Evolutionary conservation across 1,140 invertebrate species (phyloP), one percentile per base, ranked within the genome.

Genomic region (Polypedilum pembai): DNA sequence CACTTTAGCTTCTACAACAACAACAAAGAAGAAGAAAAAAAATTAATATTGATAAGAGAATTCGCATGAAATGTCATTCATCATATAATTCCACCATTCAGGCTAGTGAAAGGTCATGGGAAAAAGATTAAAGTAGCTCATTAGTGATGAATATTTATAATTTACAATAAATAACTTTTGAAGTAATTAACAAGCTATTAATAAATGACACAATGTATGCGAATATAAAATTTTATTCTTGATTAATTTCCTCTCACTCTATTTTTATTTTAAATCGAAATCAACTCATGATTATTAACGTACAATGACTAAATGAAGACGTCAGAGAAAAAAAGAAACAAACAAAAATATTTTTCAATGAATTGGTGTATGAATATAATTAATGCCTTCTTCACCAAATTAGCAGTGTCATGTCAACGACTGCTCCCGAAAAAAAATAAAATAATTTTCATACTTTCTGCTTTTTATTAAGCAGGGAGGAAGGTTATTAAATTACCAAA

Each of bases 281-380:
- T 33, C 24, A 33, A 33, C 24, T 5, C 5, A 33, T 33, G 24
- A 33, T 33, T 33, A 33, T 33, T 33, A 33, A 33, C 24, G 5
- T 3, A 33, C 5, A 5, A 33, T 33, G 24, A 33, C 24, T 33
- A 33, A 33, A 33, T 33, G 24, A 33, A 33, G 24, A 33, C 24
- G 24, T 33, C 24, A 33, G n/a, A n/a, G n/a, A n/a, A n/a, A n/a
- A 33, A 33, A 33, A 33, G 1, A 33, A 33, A 33, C 24, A 33
- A 33, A n/a, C n/a, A 33, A 33, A 33, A 33, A 33, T 33, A 33
- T 3, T 33, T 10, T 56, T 56, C n/a, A 56, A 56, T 56, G 45
- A 8, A 56, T 56, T 56, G n/a, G 45, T 33, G 24, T 56, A 56
- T 56, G 45, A 56, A 56, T n/a, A 56, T 56, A 56, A 56, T 56